Evolutionary conservation across 2,888 invertebrate species (phyloP), one percentile per base, ranked within the genome.

Genomic region (Idaea straminata): DNA sequence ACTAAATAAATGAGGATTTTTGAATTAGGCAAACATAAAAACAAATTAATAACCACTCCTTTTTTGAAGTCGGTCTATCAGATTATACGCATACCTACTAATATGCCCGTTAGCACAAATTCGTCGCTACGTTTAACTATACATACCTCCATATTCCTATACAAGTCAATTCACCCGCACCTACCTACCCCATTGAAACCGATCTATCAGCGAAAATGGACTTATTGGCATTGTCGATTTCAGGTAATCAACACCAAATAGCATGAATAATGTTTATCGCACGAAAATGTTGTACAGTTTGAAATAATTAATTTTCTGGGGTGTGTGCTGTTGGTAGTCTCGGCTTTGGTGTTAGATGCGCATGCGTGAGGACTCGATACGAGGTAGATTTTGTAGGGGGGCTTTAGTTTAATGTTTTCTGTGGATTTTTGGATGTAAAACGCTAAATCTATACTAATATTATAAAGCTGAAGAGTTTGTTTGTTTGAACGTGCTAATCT

Each of bases 251-350:
- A 82, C 81, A 80, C 76, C 64, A 71, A 74, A 79, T 76, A 74
- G 74, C 77, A 83, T 84, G 80, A 82, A 79, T 83, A 82, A 82
- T 81, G 79, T 76, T 75, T 73, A 79, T 79, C 80, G 80, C 81
- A 78, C 77, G 79, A 78, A 79, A 82, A 81, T 78, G 73, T 77
- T 77, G 78, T 78, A 80, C 78, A 81, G 84, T 86, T 86, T 85
- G 82, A 81, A 85, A 88, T 89, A 89, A 89, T 89, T 89, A 89
- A 89, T 87, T 88, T 87, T 82, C 82, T 77, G 84, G 87, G 86
- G 85, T 86, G 86, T 88, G 88, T 86, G 82, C 82, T 79, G 84
- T 61, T 83, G 83, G 79, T 83, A 83, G 78, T 74, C 81, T 76
- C 81, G 82, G 73, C 82, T 79, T 77, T 75, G 74, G 77, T 76